Conservation (phyloP, 2,113 vertebrate genomes). For the Lamprotornis superbus region DNA sequence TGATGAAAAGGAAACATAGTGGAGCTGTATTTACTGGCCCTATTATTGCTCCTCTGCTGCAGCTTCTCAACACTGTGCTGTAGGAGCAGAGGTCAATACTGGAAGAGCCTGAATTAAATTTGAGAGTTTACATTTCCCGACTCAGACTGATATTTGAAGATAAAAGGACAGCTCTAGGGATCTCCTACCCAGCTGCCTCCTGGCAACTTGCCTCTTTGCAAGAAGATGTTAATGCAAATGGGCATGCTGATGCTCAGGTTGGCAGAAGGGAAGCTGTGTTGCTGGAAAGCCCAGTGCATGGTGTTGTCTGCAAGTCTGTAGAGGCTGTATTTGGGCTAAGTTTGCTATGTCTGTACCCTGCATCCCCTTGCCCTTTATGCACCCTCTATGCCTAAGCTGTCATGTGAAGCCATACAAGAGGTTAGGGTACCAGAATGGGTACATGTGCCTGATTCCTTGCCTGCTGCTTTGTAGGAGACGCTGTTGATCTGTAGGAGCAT, state of each 20-base stretch:
- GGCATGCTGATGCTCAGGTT: background rate
- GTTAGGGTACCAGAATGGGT: background rate
- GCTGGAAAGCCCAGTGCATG: background rate
- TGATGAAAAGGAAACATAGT: background rate
- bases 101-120: background rate
- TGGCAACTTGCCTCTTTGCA: slow-evolving; percentile 10
- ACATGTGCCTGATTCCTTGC: background rate
- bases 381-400: background rate
- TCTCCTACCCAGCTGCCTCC: slow-evolving; percentile 11
- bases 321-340: background rate
- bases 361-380: background rate
- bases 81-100: background rate
- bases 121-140: background rate
- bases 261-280: background rate
- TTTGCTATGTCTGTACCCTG: background rate
- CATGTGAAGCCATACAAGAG: background rate
- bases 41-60: background rate
- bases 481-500: background rate
- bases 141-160: background rate
- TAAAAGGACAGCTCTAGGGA: background rate
- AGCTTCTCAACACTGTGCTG: background rate
- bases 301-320: background rate
- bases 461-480: background rate
- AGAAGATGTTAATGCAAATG: background rate
- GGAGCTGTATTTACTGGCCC: background rate